phyloP scores from a whole-genome alignment of 2,113 vertebrate genomes.

The Andinoacara biseriatus region DNA sequence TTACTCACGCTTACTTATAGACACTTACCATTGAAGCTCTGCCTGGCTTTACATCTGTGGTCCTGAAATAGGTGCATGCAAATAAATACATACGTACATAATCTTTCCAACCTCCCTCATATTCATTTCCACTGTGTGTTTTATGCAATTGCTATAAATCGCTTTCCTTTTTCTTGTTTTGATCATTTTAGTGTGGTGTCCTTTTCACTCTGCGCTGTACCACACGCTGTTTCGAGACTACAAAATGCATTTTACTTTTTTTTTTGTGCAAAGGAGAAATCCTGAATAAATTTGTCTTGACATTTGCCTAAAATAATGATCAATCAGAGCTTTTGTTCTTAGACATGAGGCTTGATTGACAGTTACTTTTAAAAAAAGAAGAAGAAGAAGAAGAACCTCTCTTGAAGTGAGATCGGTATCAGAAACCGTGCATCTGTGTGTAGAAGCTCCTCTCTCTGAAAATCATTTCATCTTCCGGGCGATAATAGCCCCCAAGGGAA shows the following conservation, averaged over 20 bases:
- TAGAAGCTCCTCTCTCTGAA: conserved; percentile 65
- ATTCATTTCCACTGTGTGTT: neutral
- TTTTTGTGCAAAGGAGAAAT: neutral
- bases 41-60: neutral
- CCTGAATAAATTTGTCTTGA: conserved; percentile 27
- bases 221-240: neutral
- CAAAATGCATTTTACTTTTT: conserved; percentile 17
- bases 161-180: neutral
- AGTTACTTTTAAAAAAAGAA: neutral
- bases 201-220: neutral
- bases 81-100: neutral
- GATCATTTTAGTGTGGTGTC: neutral
- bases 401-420: conserved; percentile 34
- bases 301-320: conserved; percentile 35
- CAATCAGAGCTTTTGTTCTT: conserved; percentile 38
- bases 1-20: neutral
- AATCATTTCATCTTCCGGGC: conserved; percentile 74
- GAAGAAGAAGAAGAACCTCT: neutral
- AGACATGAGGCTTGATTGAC: conserved; percentile 11
- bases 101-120: neutral
- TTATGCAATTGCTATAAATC: neutral
- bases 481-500: conserved; percentile 74
- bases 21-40: neutral
- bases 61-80: neutral
- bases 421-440: conserved; percentile 52